Evolutionary conservation across 2,888 invertebrate genomes (phyloP).

Genomic region (Troides oblongomaculatus): DNA sequence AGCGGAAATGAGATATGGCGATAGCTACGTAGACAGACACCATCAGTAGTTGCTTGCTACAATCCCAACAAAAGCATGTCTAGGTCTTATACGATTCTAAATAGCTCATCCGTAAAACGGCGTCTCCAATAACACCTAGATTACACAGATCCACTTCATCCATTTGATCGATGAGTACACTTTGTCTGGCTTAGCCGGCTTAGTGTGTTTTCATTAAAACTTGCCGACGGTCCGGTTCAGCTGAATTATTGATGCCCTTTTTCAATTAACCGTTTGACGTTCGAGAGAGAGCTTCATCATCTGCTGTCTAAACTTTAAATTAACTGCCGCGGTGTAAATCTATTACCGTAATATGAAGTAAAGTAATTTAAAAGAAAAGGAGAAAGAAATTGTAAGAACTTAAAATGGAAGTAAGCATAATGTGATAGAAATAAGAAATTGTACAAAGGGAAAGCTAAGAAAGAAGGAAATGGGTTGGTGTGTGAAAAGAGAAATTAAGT

Average conservation of each 20-base stretch:
- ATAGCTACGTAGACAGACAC: too few species aligned
- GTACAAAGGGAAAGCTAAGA: too few species aligned
- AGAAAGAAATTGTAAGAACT: too few species aligned
- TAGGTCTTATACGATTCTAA: not conserved
- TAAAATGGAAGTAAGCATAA: too few species aligned
- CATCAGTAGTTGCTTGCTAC: too few species aligned
- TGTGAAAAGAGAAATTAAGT: too few species aligned
- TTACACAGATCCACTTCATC: conserved; percentile 5
- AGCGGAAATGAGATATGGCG: too few species aligned
- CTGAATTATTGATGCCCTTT: conserved; percentile 14
- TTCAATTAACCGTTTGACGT: conserved; percentile 9
- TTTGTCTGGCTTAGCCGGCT: conserved; percentile 10
- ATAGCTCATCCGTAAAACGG: not conserved
- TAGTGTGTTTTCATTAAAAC: conserved; percentile 22
- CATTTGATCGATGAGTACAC: conserved; percentile 22
- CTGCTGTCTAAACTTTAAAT: not conserved
- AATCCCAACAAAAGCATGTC: too few species aligned
- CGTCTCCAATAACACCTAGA: conserved; percentile 7
- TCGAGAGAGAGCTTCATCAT: not conserved
- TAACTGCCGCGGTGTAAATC: not conserved
- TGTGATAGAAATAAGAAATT: too few species aligned
- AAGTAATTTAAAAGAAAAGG: too few species aligned
- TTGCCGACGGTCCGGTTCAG: conserved; percentile 5
- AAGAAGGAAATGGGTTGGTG: too few species aligned
- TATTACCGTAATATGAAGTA: not conserved